Evolutionary conservation across 1,140 invertebrate genomes (phyloP).

Genomic region (Drosophila orosa): DNA sequence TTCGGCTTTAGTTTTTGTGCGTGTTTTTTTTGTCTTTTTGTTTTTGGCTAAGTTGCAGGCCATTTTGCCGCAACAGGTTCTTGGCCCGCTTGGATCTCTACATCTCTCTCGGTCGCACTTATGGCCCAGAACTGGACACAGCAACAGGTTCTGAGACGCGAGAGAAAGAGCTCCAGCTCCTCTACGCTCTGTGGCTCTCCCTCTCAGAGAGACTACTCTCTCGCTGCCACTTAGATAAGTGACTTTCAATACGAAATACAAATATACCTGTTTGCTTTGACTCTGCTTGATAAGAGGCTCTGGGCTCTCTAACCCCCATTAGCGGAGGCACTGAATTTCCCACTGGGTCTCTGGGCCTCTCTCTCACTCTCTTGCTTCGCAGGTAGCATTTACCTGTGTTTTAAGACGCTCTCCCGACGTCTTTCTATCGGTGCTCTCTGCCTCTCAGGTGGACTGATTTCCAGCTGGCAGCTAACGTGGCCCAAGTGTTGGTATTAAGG

Average conservation of each 20-base stretch:
- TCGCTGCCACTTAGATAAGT: conserved; percentile 72
- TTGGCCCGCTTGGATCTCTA: conserved; percentile 50
- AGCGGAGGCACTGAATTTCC: conserved; percentile 62
- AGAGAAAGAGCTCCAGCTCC: conserved; percentile 21
- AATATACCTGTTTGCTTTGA: conserved; percentile 69
- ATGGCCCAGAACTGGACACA: conserved; percentile 67
- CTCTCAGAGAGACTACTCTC: conserved; percentile 33
- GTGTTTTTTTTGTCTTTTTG: conserved; percentile 13
- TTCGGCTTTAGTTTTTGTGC: conserved; percentile 24
- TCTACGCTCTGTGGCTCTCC: conserved; percentile 15
- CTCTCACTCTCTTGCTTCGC: conserved; percentile 4
- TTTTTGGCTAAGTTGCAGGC: conserved; percentile 52
- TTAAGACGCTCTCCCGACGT: conserved; percentile 46
- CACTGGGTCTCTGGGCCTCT: conserved; percentile 64
- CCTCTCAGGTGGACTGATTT: conserved; percentile 35
- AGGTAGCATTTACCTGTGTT: conserved; percentile 52
- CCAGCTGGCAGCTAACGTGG: conserved; percentile 37
- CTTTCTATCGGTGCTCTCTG: not conserved
- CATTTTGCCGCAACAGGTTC: conserved; percentile 78
- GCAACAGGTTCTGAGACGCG: conserved; percentile 70
- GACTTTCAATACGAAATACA: conserved; percentile 66
- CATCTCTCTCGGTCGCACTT: conserved; percentile 25
- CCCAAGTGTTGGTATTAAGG: not conserved
- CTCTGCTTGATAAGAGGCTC: conserved; percentile 63
- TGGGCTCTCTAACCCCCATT: conserved; percentile 56